Conservation (phyloP, 2,113 vertebrate genomes). For the Podiceps cristatus region DNA sequence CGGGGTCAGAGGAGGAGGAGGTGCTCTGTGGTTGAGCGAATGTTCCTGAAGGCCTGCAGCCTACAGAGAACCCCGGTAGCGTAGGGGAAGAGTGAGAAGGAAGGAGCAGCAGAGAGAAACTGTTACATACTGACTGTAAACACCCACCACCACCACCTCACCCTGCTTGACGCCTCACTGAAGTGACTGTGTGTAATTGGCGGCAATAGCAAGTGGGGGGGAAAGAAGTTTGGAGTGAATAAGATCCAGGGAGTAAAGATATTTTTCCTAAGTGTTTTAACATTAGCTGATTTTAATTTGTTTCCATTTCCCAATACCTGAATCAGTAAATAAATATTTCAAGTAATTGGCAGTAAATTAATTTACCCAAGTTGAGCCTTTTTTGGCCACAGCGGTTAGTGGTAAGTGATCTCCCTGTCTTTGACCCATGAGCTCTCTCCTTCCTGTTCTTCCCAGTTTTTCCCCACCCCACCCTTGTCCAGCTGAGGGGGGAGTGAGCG, state of each 20-base stretch:
- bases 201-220: accelerated
- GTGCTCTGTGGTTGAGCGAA: background rate
- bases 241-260: background rate
- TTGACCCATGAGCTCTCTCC: background rate
- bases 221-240: background rate
- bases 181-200: background rate
- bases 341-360: background rate
- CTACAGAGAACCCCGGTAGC: accelerated
- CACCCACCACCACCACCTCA: too few species aligned
- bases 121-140: background rate
- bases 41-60: background rate
- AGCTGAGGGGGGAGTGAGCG: background rate
- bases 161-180: accelerated
- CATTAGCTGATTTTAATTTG: background rate
- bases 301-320: background rate
- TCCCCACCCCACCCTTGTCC: accelerated
- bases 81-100: background rate
- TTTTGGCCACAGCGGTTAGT: background rate
- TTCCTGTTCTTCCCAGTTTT: background rate
- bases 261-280: background rate
- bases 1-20: background rate
- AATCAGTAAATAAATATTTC: background rate
- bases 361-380: background rate
- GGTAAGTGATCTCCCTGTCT: background rate
- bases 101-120: background rate